Conservation (phyloP, 2,113 vertebrate genomes). For the Chlorodrepanis virens region DNA sequence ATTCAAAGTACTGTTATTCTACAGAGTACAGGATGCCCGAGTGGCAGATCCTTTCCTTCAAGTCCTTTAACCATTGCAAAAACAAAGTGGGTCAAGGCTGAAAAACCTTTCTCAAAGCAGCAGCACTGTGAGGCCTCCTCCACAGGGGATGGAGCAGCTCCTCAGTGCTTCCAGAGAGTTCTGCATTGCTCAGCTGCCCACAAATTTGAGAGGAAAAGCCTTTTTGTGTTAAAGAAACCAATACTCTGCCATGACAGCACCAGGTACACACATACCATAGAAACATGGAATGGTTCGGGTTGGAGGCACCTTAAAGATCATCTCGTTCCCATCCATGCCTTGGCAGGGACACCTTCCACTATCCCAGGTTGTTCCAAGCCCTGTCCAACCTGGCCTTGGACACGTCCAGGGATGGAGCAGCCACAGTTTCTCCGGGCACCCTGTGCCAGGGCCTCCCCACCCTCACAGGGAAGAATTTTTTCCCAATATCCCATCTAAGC, state of each 20-base stretch:
- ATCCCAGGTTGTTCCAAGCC: fast-evolving
- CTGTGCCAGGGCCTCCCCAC: background rate
- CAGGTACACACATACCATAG: fast-evolving
- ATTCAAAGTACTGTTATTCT: background rate
- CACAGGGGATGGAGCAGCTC: background rate
- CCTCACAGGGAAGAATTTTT: background rate
- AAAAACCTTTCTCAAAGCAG: background rate
- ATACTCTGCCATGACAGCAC: background rate
- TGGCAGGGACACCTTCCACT: background rate
- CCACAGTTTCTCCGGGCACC: background rate
- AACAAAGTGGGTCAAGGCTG: background rate
- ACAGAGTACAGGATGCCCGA: background rate
- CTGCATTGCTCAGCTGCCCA: background rate
- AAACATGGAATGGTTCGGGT: too few relatives aligned
- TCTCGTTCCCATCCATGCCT: background rate
- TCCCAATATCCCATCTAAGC: background rate
- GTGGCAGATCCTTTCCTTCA: background rate
- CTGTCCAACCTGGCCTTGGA: background rate
- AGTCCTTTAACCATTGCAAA: background rate
- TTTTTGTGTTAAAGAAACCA: background rate
- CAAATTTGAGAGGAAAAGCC: background rate
- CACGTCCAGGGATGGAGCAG: background rate
- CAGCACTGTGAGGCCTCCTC: background rate
- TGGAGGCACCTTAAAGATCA: background rate
- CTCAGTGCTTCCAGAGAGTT: background rate